Evolutionary conservation across 2,888 invertebrate genomes (phyloP).

Genomic region (Apeira syringaria): DNA sequence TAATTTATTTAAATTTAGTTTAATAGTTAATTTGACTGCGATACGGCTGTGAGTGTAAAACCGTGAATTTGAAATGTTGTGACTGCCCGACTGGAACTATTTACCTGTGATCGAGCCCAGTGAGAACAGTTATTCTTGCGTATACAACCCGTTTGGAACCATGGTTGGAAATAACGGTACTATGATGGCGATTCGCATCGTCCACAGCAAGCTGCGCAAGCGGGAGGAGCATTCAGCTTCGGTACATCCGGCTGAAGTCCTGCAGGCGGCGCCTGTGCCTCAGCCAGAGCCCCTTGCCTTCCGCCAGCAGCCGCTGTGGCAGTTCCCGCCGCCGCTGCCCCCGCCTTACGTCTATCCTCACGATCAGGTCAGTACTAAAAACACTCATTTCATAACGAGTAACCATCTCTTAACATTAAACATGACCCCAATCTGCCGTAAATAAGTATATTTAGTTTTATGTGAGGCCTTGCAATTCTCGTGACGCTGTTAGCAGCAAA

Average conservation of each 20-base stretch:
- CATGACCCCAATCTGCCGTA: conserved; percentile 66
- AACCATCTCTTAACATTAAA: conserved; percentile 64
- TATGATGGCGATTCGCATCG: conserved; percentile 94
- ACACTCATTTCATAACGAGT: conserved; percentile 51
- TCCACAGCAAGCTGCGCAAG: conserved; percentile 95
- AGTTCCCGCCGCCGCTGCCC: conserved; percentile 91
- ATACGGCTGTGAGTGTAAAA: conserved; percentile 81
- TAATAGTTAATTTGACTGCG: conserved; percentile 70
- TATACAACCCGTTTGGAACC: conserved; percentile 73
- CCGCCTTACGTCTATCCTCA: conserved; percentile 90
- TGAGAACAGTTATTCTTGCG: conserved; percentile 76
- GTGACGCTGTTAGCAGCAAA: conserved; percentile 36
- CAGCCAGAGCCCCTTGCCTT: conserved; percentile 84
- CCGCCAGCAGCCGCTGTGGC: conserved; percentile 90
- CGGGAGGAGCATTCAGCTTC: conserved; percentile 90
- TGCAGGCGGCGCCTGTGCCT: conserved; percentile 80
- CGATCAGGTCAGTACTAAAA: conserved; percentile 88
- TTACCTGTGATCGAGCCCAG: conserved; percentile 78
- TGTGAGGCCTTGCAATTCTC: conserved; percentile 43
- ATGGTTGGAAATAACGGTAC: conserved; percentile 95
- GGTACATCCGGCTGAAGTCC: conserved; percentile 87
- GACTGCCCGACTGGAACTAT: conserved; percentile 80
- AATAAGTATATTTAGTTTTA: conserved; percentile 50
- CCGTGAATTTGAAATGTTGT: conserved; percentile 78
- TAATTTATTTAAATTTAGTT: conserved; percentile 81